These are phyloP conservation scores for Balearica regulorum DNA, from an alignment of 2,797 vertebrate genomes.

Conservation along the genomic window DNA sequence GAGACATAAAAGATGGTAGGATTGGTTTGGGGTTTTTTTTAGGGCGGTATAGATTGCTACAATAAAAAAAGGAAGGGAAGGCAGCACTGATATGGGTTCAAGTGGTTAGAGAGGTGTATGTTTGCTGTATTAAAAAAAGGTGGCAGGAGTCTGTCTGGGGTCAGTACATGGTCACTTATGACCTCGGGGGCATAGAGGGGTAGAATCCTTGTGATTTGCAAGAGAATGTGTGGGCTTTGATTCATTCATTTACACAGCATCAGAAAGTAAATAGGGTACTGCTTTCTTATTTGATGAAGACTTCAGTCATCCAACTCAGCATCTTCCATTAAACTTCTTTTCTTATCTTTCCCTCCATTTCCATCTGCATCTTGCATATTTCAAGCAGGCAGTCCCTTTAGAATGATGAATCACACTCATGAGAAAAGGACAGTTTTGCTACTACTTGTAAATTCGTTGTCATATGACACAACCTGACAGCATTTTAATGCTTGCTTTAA, in stretches of 20 bases:
- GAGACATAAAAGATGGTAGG: background rate
- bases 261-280: background rate
- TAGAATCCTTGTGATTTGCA: conserved; percentile 13
- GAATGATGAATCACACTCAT: background rate
- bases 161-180: background rate
- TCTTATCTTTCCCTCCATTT: background rate
- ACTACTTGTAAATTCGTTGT: background rate
- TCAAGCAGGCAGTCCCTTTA: background rate
- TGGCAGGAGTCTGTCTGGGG: background rate
- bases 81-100: background rate
- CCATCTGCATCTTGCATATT: background rate
- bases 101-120: background rate
- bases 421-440: background rate
- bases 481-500: background rate
- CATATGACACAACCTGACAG: background rate
- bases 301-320: background rate
- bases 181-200: background rate
- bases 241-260: background rate
- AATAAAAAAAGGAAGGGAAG: background rate
- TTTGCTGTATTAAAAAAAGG: background rate
- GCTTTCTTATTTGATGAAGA: background rate
- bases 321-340: background rate
- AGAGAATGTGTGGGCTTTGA: background rate
- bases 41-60: background rate
- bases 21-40: background rate